Evolutionary conservation across 1,140 invertebrate species (phyloP), one percentile per base, ranked within the genome.

Genomic region (Plectrocnemia conspersa): DNA sequence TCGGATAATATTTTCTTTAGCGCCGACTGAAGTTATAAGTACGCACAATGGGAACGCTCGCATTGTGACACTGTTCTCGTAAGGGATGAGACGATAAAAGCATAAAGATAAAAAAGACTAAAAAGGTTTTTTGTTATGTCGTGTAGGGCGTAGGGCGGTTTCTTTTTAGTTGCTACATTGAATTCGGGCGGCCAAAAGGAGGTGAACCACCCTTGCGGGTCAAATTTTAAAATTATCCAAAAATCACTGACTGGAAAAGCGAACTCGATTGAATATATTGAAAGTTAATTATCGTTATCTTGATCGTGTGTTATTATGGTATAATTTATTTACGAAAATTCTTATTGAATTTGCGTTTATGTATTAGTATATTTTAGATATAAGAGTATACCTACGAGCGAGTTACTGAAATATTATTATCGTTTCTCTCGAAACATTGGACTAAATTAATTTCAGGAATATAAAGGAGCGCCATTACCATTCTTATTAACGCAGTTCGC

Each of bases 91-190:
- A 38, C 15, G 18, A 49, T 13, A 49, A 35, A 49, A 35, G 32
- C 32, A 35, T 49, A 49, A 49, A 49, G 46, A 49, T 35, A 49
- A 33, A 49, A 49, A 49, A 21, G 46, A 25, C 32, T 25, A 33
- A 35, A 18, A 49, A 49, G 35, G 46, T 23, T 49, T 25, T 49
- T 35, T 32, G 9, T 33, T 15, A 32, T 35, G 15, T 19, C 15
- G 23, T 32, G 19, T 13, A 6, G 2, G 10, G n/a, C n/a, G 27
- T 29, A 29, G 27, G n/a, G 27, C 6, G n/a, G 6, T 29, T 7
- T n/a, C 6, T n/a, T 29, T 7, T 6, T 6, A 7, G 27, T 7
- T 6, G n/a, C 27, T 6, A 29, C 27, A 29, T 29, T n/a, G 27
- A 6, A 40, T 40, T 18, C 15, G 15, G 36, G 36, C 6, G 36